Evolutionary conservation across 2,797 vertebrate species (phyloP).

Genomic region (Parotocinclus haroldoi): DNA sequence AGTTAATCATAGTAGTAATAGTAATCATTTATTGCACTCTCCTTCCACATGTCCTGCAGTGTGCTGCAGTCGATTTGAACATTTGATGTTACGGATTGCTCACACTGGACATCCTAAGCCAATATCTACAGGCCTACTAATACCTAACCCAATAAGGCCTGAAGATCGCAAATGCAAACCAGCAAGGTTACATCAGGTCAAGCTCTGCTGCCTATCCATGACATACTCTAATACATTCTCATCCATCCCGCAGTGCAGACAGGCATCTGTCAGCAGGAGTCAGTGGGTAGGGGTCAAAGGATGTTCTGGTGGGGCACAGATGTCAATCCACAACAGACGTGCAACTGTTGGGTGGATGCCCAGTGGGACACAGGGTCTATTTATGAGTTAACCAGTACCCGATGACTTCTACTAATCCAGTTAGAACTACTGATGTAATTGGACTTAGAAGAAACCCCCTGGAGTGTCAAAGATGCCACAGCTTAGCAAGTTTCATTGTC

Average conservation of each 20-base stretch:
- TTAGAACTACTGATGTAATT: slow-evolving; percentile 59
- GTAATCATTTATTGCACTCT: neutral
- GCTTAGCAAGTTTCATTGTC: neutral
- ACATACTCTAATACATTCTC: neutral
- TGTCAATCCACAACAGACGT: slow-evolving; percentile 71
- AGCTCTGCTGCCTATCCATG: slow-evolving; percentile 19
- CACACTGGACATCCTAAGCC: slow-evolving; percentile 51
- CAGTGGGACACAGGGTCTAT: slow-evolving; percentile 69
- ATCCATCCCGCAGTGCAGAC: slow-evolving; percentile 36
- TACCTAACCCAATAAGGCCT: neutral
- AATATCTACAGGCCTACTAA: slow-evolving; percentile 38
- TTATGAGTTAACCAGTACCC: slow-evolving; percentile 78
- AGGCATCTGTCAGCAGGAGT: slow-evolving; percentile 68
- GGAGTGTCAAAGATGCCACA: slow-evolving; percentile 37
- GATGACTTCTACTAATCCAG: slow-evolving; percentile 74
- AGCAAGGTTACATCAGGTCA: slow-evolving; percentile 16
- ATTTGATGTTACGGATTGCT: slow-evolving; percentile 15
- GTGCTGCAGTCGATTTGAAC: neutral
- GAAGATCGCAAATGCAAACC: slow-evolving; percentile 6
- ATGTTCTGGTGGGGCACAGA: slow-evolving; percentile 66
- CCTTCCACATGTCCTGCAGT: neutral
- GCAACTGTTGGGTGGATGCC: slow-evolving; percentile 70
- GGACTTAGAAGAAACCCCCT: slow-evolving; percentile 50
- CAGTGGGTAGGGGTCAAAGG: slow-evolving; percentile 65
- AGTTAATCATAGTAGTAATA: too few relatives aligned